Evolutionary conservation across 2,797 vertebrate genomes (phyloP), one percentile per base, ranked within the genome.

Genomic region (Aratinga solstitialis): DNA sequence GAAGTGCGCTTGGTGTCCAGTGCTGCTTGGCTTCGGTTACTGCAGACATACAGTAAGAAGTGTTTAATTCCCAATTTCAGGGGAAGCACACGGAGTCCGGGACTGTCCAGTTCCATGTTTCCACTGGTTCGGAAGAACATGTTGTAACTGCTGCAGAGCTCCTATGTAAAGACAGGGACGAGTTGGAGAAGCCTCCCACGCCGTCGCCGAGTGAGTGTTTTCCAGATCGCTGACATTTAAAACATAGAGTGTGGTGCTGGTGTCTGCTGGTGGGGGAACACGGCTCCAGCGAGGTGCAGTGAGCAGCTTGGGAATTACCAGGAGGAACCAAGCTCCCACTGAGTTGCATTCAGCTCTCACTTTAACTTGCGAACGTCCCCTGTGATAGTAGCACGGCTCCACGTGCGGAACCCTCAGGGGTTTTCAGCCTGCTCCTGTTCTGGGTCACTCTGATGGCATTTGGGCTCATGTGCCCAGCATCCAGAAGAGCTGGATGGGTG

Each of bases 31-130:
- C 54, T 10, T n/a, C 1, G 2, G 59, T 8, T 34, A 4, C 10
- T 11, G 43, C 38, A 10, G 2, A 9, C 3, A 2, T 27, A 14
- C 29, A 20, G 56, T 36, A 23, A 59, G 56, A 74, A 67, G 42
- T 10, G 11, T 61, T 84, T 79, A 0, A 0, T 36, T 73, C 82
- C 88, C 86, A 22, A 9, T 83, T 59, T 24, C 89, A 97, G 97
- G 96, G 98, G 96, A 97, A 96, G 93, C 97, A 97, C 43, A 85
- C 98, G 36, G 98, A 98, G 53, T 98, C 97, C 10, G 99, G 99
- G 50, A 97, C 94, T 3, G 72, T 99, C 90, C 98, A 95, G 58
- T 99, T 99, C 97, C 97, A 89, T 79, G 98, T 99, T 96, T 98
- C 96, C 7, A 95, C 98, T 29, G 89, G 96, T 89, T 73, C 84